Conservation (phyloP, 2,797 vertebrate species). For the Cyclopterus lumpus region DNA sequence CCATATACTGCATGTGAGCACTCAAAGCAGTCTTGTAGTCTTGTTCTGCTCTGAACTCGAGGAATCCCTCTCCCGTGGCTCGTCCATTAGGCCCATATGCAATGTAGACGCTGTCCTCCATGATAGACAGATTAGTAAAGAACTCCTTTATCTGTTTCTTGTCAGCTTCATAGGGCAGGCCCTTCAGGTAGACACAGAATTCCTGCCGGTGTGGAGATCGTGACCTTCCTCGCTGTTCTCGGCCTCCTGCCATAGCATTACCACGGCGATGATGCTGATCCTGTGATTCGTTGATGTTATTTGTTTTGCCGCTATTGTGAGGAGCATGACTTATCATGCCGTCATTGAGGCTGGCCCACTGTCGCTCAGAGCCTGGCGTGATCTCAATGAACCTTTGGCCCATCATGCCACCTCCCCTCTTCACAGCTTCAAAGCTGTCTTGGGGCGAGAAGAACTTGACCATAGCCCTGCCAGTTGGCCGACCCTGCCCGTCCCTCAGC, state of each 20-base stretch:
- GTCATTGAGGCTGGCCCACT: constrained; percentile 88
- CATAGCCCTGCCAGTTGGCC: constrained; percentile 93
- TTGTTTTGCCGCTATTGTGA: constrained; percentile 58
- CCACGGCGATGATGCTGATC: constrained; percentile 78
- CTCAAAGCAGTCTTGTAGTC: constrained; percentile 95
- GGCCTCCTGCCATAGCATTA: constrained; percentile 67
- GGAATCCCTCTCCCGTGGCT: constrained; percentile 97
- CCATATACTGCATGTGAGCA: constrained; percentile 99
- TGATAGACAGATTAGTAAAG: constrained; percentile 94
- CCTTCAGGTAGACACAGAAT: constrained; percentile 96
- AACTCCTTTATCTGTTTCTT: constrained; percentile 98
- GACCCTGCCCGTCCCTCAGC: constrained; percentile 91
- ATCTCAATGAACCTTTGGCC: constrained; percentile 97
- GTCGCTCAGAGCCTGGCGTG: constrained; percentile 92
- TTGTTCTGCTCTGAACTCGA: constrained; percentile 94
- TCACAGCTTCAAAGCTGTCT: constrained; percentile 96
- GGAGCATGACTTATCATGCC: constrained; percentile 12
- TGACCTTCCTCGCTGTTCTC: constrained; percentile 91
- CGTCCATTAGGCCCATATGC: constrained; percentile 96
- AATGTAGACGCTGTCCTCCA: constrained; percentile 98
- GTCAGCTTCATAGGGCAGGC: constrained; percentile 97
- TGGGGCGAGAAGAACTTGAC: constrained; percentile 95
- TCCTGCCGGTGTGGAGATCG: constrained; percentile 95
- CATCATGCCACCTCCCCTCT: constrained; percentile 94
- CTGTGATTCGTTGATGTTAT: constrained; percentile 70